Conservation (phyloP, 23 tunicate species). For the Phallusia fumigata region DNA sequence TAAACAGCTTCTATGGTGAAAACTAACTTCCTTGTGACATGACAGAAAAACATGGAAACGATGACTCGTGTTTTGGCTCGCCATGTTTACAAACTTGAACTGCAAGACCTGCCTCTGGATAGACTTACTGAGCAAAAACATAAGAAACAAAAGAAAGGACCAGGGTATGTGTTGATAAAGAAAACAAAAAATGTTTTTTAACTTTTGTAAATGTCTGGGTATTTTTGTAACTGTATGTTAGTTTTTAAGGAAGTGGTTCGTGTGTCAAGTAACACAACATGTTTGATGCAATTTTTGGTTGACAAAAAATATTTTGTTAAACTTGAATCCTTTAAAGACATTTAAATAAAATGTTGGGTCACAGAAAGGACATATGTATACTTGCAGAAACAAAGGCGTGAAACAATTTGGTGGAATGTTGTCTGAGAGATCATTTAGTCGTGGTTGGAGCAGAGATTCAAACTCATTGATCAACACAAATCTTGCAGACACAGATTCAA, state of each 20-base stretch:
- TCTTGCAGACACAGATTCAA: neutral
- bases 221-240: too few relatives aligned
- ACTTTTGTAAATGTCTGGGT: too few relatives aligned
- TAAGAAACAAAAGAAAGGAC: constrained; percentile 35
- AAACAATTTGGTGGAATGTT: neutral
- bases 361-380: too few relatives aligned
- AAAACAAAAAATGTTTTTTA: too few relatives aligned
- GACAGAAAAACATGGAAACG: constrained; percentile 89
- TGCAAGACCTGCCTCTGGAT: constrained; percentile 79
- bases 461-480: neutral
- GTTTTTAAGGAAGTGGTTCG: too few relatives aligned
- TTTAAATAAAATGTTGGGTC: too few relatives aligned
- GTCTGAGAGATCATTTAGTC: constrained; percentile 66
- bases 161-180: constrained; percentile 6
- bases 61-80: constrained; percentile 71
- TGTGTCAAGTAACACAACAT: too few relatives aligned
- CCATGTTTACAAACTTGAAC: constrained; percentile 82
- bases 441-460: constrained; percentile 71
- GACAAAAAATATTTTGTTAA: too few relatives aligned
- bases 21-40: neutral
- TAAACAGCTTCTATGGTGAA: neutral
- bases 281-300: too few relatives aligned
- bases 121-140: constrained; percentile 67
- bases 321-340: too few relatives aligned
- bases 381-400: neutral